Percentiles rank a stretch among this genome's conserved stretches.
phyloP scores from a whole-genome alignment of 2,888 invertebrate genomes.

The Dromius quadrimaculatus region DNA sequence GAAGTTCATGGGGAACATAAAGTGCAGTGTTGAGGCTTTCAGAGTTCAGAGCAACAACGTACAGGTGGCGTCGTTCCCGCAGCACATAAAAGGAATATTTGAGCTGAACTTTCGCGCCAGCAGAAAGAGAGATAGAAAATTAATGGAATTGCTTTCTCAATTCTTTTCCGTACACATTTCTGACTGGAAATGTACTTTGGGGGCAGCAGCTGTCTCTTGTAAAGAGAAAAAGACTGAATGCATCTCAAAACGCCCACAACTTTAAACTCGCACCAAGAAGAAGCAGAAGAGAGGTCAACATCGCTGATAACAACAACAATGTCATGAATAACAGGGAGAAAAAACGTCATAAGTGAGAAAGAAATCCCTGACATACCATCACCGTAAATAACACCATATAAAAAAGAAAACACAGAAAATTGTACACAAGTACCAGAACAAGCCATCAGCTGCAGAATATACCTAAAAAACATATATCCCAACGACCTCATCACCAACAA shows the following conservation, averaged over 20 bases:
- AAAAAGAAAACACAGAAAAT: background rate
- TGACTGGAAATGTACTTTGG: slow-evolving; percentile 53
- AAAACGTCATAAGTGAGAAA: background rate
- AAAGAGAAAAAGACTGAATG: slow-evolving; percentile 45
- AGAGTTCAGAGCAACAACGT: slow-evolving; percentile 56
- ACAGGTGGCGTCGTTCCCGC: slow-evolving; percentile 58
- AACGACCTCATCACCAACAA: too few relatives aligned
- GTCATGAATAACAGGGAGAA: slow-evolving; percentile 4
- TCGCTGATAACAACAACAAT: background rate
- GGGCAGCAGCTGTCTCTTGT: slow-evolving; percentile 48
- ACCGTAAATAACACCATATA: background rate
- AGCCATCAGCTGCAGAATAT: too few relatives aligned
- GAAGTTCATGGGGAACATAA: slow-evolving; percentile 23
- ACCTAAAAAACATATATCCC: too few relatives aligned
- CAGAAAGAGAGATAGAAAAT: slow-evolving; percentile 57
- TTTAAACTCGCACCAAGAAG: slow-evolving; percentile 41
- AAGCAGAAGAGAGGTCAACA: slow-evolving; percentile 24
- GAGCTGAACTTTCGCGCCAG: slow-evolving; percentile 53
- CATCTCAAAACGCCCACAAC: slow-evolving; percentile 35
- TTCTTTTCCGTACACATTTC: slow-evolving; percentile 55
- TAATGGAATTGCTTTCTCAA: slow-evolving; percentile 59
- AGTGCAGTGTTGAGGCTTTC: slow-evolving; percentile 31
- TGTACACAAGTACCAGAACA: too few relatives aligned
- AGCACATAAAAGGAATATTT: slow-evolving; percentile 56
- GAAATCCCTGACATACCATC: background rate